Evolutionary conservation across 2,113 vertebrate species (phyloP).

Genomic region (Syngnathoides biaculeatus): DNA sequence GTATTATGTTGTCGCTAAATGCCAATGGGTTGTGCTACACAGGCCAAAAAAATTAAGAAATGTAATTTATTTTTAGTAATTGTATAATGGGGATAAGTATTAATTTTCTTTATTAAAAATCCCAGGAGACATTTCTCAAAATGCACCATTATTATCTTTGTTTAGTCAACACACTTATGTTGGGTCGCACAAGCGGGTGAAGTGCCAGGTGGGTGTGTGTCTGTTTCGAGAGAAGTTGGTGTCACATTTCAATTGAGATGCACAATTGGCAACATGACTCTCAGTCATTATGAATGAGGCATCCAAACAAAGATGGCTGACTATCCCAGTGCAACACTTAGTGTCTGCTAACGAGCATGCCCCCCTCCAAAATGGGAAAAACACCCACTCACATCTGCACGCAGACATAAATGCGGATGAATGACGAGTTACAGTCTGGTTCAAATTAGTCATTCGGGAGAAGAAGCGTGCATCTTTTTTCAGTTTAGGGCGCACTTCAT

Average conservation of each 20-base stretch:
- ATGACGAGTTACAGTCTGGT: conserved; percentile 60
- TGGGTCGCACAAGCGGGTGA: neutral
- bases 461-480: conserved; percentile 67
- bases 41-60: too few relatives aligned
- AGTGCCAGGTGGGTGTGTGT: neutral
- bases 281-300: neutral
- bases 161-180: neutral
- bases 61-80: too few relatives aligned
- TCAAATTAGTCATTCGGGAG: conserved; percentile 63
- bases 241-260: neutral
- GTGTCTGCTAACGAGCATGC: conserved; percentile 45
- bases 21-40: too few relatives aligned
- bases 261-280: neutral
- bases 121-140: too few relatives aligned
- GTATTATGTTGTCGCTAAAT: too few relatives aligned
- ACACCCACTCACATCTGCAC: conserved; percentile 15
- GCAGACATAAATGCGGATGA: conserved; percentile 23
- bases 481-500: conserved; percentile 61
- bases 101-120: too few relatives aligned
- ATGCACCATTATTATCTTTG: too few relatives aligned
- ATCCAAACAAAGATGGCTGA: neutral
- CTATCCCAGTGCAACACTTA: conserved; percentile 11
- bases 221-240: neutral
- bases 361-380: conserved; percentile 36
- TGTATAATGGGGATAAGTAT: too few relatives aligned